Evolutionary conservation across 1,140 invertebrate genomes (phyloP).

Genomic region (Spodoptera litura): DNA sequence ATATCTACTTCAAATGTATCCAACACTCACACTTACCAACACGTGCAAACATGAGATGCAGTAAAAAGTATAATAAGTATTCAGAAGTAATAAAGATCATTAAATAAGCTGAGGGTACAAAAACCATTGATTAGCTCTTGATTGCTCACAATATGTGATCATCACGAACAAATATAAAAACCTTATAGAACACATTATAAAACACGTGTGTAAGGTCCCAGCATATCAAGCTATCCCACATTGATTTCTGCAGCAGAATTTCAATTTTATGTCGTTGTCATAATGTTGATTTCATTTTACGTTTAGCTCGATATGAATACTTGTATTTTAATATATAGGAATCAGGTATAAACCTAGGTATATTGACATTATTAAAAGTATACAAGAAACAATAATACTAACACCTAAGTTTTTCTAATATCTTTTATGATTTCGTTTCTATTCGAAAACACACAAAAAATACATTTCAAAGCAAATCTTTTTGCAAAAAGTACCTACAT

Average conservation of each 20-base stretch:
- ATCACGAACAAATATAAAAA: slow-evolving; percentile 16
- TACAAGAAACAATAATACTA: too few relatives aligned
- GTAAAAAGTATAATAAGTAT: background rate
- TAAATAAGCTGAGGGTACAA: slow-evolving; percentile 15
- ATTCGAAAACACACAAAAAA: background rate
- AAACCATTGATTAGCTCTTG: slow-evolving; percentile 26
- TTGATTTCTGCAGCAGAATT: background rate
- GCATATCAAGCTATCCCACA: background rate
- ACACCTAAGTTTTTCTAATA: too few relatives aligned
- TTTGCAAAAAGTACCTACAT: background rate
- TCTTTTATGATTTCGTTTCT: too few relatives aligned
- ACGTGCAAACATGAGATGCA: background rate
- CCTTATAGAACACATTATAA: background rate
- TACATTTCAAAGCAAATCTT: slow-evolving; percentile 5
- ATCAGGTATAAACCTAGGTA: too few relatives aligned
- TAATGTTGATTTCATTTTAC: too few relatives aligned
- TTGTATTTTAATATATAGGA: too few relatives aligned
- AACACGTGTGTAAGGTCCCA: background rate
- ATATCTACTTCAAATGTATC: too few relatives aligned
- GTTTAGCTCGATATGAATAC: too few relatives aligned
- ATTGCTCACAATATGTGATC: background rate
- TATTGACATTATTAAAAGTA: too few relatives aligned
- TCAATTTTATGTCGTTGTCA: background rate
- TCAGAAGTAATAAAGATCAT: slow-evolving; percentile 1
- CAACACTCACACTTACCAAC: background rate